Evolutionary conservation across 2,113 vertebrate genomes (phyloP).

Genomic region (Camelus bactrianus): DNA sequence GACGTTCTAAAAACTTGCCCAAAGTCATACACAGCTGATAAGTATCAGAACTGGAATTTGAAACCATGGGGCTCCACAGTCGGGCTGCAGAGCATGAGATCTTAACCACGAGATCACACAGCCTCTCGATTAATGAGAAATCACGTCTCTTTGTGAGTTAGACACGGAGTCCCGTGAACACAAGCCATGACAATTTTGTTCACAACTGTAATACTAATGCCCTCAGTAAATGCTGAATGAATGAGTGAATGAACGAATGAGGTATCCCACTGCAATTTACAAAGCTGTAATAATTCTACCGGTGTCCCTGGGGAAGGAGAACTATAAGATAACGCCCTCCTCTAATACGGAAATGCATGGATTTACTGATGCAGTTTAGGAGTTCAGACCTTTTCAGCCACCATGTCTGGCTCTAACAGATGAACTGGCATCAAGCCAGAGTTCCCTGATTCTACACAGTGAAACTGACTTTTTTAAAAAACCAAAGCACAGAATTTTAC

Average conservation of each 20-base stretch:
- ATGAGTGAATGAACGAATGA: not conserved
- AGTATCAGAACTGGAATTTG: not conserved
- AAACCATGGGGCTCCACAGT: not conserved
- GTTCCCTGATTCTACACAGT: not conserved
- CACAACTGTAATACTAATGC: not conserved
- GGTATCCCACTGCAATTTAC: not conserved
- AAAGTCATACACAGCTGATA: not conserved
- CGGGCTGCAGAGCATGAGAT: not conserved
- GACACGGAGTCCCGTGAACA: not conserved
- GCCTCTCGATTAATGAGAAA: not conserved
- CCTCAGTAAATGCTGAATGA: not conserved
- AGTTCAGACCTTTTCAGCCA: not conserved
- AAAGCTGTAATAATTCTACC: not conserved
- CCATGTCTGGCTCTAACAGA: not conserved
- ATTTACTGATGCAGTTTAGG: not conserved
- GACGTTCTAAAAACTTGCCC: not conserved
- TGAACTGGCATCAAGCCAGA: not conserved
- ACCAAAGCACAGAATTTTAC: not conserved
- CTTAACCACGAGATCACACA: not conserved
- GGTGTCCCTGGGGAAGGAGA: not conserved
- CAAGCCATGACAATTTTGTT: not conserved
- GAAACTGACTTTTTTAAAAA: not conserved
- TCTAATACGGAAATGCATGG: not conserved
- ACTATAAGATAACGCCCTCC: not conserved
- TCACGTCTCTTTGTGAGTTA: not conserved